Evolutionary conservation across 2,797 vertebrate genomes (phyloP).

Genomic region (Parauchenoglanis punctatus): DNA sequence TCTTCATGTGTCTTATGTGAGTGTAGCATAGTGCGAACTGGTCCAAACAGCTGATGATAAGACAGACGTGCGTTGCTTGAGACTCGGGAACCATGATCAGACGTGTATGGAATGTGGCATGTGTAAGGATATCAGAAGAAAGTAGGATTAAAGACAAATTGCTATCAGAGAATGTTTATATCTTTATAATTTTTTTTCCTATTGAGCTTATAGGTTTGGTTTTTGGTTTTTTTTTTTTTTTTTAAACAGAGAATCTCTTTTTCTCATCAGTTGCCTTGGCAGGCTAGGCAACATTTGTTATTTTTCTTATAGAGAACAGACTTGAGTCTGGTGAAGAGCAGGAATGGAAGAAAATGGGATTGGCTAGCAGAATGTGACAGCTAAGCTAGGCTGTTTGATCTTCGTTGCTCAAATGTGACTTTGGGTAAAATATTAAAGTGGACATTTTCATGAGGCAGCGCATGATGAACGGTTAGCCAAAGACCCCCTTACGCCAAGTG

Average conservation of each 20-base stretch:
- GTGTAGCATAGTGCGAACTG: background rate
- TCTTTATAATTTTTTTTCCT: conserved; percentile 33
- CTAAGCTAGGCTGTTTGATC: background rate
- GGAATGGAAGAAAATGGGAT: background rate
- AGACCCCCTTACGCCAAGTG: background rate
- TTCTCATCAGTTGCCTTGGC: conserved; percentile 4
- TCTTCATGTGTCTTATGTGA: background rate
- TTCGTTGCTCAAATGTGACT: background rate
- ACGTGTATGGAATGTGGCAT: background rate
- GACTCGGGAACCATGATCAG: background rate
- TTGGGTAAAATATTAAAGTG: conserved; percentile 3
- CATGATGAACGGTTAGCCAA: background rate
- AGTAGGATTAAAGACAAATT: background rate
- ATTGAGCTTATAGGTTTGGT: conserved; percentile 41
- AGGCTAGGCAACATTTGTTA: background rate
- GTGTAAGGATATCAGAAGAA: background rate
- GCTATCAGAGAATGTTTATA: background rate
- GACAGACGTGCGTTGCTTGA: background rate
- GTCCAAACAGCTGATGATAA: background rate
- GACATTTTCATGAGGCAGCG: background rate
- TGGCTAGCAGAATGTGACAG: background rate
- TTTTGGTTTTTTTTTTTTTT: background rate
- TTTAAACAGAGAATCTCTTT: background rate
- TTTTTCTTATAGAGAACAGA: conserved; percentile 21
- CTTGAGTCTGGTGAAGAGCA: conserved; percentile 4